Base-by-base conservation (phyloP, 2,113 vertebrate genomes). In the Phylloscopus trochilus region DNA sequence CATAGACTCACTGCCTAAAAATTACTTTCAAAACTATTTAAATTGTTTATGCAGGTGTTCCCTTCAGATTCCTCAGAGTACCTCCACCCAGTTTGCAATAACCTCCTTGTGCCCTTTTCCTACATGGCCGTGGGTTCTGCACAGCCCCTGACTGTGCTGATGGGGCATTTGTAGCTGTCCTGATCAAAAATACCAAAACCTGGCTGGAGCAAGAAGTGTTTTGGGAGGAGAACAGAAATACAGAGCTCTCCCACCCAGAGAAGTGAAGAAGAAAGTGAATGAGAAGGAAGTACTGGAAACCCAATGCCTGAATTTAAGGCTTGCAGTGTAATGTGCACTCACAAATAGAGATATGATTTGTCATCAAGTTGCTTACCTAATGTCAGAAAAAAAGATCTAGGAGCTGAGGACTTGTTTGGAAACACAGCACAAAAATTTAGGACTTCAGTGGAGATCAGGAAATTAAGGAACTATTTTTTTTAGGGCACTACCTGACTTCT, bases 301-400 rank as follows among this genome's bases (percentile, higher is more conserved):
- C 24, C 47, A 24, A 47, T 19, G 43, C 23, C 43, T 64, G 27
- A 58, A 77, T 69, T 83, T 44, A 88, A 73, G 46, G 39, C 6
- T 74, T 30, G 15, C 2, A 8, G 30, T 35, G 27, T 0, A 0
- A 52, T 9, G 4, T 56, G 39, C 18, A 37, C 14, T 44, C 46
- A 51, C 10, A 60, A 87, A 26, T 0, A 63, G 11, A 47, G 21
- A 46, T 35, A 11, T 67, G 43, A 35, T 13, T 30, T 53, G 22
- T 30, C 35, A 51, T 59, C 20, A 74, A 14, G 10, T 47, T 83
- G 46, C 7, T 62, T 58, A 58, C 30, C 64, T 51, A 35, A 70
- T 39, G 24, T 58, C 51, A 81, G 33, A 59, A 87, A 56, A 56
- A 62, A 41, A 64, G 27, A 77, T 11, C 2, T 14, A 59, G 63